Conservation (phyloP, 2,113 vertebrate species). For the Laterallus jamaicensis region DNA sequence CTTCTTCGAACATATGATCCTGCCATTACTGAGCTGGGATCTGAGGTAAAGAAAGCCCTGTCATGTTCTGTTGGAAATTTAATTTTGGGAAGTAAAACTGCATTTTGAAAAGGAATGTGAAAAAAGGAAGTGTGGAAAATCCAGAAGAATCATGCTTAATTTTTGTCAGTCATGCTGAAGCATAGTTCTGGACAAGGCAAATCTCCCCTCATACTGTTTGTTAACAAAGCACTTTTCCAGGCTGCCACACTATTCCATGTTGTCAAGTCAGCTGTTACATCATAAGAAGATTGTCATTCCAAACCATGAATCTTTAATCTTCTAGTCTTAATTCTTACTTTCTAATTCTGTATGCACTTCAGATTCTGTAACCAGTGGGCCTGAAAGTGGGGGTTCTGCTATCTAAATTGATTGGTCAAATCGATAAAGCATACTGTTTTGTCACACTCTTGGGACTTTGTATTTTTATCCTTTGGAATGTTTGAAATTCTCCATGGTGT, state of each 20-base stretch:
- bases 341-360: constrained; percentile 47
- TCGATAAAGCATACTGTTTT: not conserved
- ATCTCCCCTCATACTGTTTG: not conserved
- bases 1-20: not conserved
- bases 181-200: not conserved
- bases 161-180: not conserved
- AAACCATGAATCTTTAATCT: constrained; percentile 62
- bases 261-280: constrained; percentile 49
- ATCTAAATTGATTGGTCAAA: not conserved
- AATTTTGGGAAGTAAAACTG: not conserved
- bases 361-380: not conserved
- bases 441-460: not conserved
- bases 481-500: not conserved
- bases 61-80: not conserved
- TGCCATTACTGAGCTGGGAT: not conserved
- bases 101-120: not conserved
- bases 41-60: not conserved
- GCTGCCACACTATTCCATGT: not conserved
- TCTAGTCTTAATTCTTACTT: constrained; percentile 51
- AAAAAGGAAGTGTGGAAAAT: not conserved
- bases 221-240: constrained; percentile 6
- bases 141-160: not conserved
- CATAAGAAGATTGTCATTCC: constrained; percentile 64
- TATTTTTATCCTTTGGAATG: not conserved
- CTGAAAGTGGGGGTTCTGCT: not conserved